A percentile compares a stretch with the other conserved stretches of the same genome.
phyloP scores from a whole-genome alignment of 2,888 invertebrate species.

The Neoscelio sp. region DNA sequence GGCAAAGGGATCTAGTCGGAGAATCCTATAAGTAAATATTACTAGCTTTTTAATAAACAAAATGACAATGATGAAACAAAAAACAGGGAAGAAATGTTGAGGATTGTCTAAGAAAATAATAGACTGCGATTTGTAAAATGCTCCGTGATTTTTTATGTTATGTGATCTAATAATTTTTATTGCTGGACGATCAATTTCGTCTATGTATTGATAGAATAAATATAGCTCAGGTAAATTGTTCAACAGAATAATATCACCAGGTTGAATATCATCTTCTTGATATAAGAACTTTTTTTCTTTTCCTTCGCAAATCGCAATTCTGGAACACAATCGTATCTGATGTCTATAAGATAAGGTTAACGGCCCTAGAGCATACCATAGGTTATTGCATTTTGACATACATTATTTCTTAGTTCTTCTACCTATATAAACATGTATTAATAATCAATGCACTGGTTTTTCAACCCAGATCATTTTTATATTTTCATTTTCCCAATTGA shows the following conservation, averaged over 20 bases:
- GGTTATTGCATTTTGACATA: too few species aligned
- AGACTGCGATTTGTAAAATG: neutral
- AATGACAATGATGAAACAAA: slow-evolving; percentile 6
- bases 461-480: too few species aligned
- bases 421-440: too few species aligned
- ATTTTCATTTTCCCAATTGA: too few species aligned
- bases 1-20: too few species aligned
- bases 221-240: slow-evolving; percentile 31
- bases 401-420: too few species aligned
- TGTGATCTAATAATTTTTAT: slow-evolving; percentile 21
- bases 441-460: too few species aligned
- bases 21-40: neutral
- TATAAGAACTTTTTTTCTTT: slow-evolving; percentile 53
- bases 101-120: slow-evolving; percentile 10
- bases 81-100: neutral
- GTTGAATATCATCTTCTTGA: slow-evolving; percentile 40
- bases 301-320: slow-evolving; percentile 50
- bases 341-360: slow-evolving; percentile 27
- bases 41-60: neutral
- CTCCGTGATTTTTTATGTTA: neutral
- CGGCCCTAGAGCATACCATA: too few species aligned
- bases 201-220: slow-evolving; percentile 23
- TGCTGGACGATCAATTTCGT: slow-evolving; percentile 21
- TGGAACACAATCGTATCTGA: slow-evolving; percentile 39
- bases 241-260: slow-evolving; percentile 43